A percentile compares a stretch with the other conserved stretches of the same genome.
These are phyloP conservation scores for human DNA, from an alignment of 2,113 vertebrate genomes.

Conservation along the genomic window GRCh38 chrX:5243501-5244000, in stretches of 20 bases:
- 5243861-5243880: too few species aligned
- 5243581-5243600: too few species aligned
- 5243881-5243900: too few species aligned
- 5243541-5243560: neutral
- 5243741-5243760: neutral
- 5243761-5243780: neutral
- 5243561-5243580: neutral
- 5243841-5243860: neutral
- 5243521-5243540: neutral
- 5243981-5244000: rapidly evolving
- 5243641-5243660: neutral
- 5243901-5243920: neutral
- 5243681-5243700: neutral
- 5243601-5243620: too few species aligned
- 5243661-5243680: neutral
- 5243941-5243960: rapidly evolving
- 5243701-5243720: neutral
- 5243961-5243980: too few species aligned
- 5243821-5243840: neutral
- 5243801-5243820: too few species aligned
- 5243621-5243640: too few species aligned
- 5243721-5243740: neutral
- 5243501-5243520: too few species aligned
- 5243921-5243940: rapidly evolving
- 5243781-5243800: neutral